Evolutionary conservation across 2,888 invertebrate genomes (phyloP), one percentile per base, ranked within the genome.

Genomic region (Calameuta pallipes): DNA sequence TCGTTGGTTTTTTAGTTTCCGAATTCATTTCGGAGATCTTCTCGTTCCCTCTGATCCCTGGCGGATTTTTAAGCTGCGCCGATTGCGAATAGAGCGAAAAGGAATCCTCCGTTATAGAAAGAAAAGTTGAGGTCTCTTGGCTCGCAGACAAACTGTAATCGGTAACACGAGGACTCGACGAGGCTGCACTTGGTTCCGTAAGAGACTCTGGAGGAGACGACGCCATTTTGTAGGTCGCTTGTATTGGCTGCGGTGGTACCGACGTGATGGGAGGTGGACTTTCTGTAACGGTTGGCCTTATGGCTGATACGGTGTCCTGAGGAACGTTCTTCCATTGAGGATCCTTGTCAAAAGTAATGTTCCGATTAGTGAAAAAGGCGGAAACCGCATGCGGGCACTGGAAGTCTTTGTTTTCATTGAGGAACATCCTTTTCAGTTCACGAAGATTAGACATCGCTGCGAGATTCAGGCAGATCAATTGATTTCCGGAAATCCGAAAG

Each of bases 401-500:
- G 76, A 91, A 90, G 0, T 87, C 80, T 0, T 87, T 82, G 80
- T 91, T 91, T 12, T 89, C 88, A 12, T 82, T 86, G 34, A 91
- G 37, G 69, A 88, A 88, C 2, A 91, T 85, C 34, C 88, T 79
- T 70, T 84, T 85, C 12, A 91, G 82, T 31, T 84, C 82, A 1
- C 30, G 69, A 13, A 91, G 70, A 0, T 82, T 77, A 6, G 88
- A 80, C 82, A 91, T 82, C 1, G 83, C 88, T 3, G 84, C 82
- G 3, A 89, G 71, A 56, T 89, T 89, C 23, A 91, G 69, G 35
- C 91, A 91, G 69, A 86, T 81, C 4, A 91, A 80, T n/a, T 80
- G 85, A 80, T 91, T 91, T 11, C 91, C 91, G 1, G 91, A 90
- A 13, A 91, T 79, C 15, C 91, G 83, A 2, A 91, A 75, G 34